Evolutionary conservation across 2,113 vertebrate genomes (phyloP).

Genomic region (Notechis scutatus): DNA sequence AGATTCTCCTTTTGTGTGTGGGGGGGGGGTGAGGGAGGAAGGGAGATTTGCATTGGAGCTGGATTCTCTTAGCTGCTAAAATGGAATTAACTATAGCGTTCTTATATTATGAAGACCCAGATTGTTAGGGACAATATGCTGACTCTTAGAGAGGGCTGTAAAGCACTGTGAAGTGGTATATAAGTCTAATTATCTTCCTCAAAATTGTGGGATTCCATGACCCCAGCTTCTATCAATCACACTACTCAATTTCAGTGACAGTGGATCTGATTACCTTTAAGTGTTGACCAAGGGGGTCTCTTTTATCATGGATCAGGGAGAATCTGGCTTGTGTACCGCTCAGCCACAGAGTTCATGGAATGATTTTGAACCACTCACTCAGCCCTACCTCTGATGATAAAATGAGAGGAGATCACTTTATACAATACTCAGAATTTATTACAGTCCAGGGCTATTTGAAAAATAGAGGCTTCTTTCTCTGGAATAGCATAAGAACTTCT

Average conservation of each 20-base stretch:
- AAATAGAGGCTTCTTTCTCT: not conserved
- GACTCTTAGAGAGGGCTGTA: no score
- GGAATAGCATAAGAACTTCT: not conserved
- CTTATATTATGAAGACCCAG: not conserved
- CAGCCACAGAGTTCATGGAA: not conserved
- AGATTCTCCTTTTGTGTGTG: not conserved
- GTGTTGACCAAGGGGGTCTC: not conserved
- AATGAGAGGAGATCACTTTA: not conserved
- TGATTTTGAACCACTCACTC: not conserved
- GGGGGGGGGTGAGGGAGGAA: no score
- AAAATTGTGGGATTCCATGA: not conserved
- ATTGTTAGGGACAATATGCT: no score
- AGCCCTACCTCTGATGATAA: not conserved
- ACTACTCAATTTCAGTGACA: not conserved
- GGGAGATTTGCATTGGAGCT: not conserved
- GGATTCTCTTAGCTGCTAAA: not conserved
- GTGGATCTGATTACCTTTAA: not conserved
- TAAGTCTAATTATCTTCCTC: not conserved
- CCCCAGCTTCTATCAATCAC: not conserved
- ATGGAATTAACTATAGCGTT: not conserved
- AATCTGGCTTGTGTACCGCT: not conserved
- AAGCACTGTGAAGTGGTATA: no score
- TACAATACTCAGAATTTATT: not conserved
- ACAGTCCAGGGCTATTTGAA: not conserved
- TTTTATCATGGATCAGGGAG: not conserved